These are phyloP conservation scores for Cataglyphis rosenhaueri DNA, from an alignment of 2,888 invertebrate genomes.

Conservation along the genomic window DNA sequence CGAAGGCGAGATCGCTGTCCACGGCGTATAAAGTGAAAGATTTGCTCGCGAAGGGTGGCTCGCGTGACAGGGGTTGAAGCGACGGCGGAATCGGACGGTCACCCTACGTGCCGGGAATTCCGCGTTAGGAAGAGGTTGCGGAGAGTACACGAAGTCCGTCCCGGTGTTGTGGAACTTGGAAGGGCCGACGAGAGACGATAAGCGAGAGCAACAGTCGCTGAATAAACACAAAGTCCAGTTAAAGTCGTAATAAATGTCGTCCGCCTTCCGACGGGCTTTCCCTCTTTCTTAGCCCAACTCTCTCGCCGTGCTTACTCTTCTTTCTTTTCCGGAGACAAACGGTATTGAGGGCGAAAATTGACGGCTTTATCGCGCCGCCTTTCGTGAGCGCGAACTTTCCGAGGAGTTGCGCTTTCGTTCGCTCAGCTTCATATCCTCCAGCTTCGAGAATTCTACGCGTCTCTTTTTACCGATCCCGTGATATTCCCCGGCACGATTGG, in stretches of 20 bases:
- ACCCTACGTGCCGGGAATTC: constrained; percentile 81
- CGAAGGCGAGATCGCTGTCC: constrained; percentile 80
- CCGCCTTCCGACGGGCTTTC: constrained; percentile 78
- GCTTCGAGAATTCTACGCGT: neutral
- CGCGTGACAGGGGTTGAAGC: constrained; percentile 80
- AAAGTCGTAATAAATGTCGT: constrained; percentile 85
- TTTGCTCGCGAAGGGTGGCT: constrained; percentile 74
- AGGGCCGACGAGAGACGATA: constrained; percentile 56
- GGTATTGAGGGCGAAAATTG: constrained; percentile 81
- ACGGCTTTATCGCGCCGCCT: constrained; percentile 81
- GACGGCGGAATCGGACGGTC: constrained; percentile 75
- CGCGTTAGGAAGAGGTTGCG: constrained; percentile 55
- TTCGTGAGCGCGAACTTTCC: constrained; percentile 72
- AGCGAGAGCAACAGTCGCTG: constrained; percentile 83
- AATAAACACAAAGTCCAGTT: constrained; percentile 85
- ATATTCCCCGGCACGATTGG: constrained; percentile 17
- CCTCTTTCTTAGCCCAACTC: constrained; percentile 59
- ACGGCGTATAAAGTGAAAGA: constrained; percentile 84
- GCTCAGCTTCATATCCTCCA: constrained; percentile 69
- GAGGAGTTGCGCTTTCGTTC: constrained; percentile 65
- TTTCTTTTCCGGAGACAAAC: constrained; percentile 78
- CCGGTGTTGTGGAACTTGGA: constrained; percentile 56
- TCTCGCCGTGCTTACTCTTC: constrained; percentile 75
- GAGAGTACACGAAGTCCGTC: constrained; percentile 59
- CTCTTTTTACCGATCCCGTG: constrained; percentile 1